Evolutionary conservation across 2,797 vertebrate species (phyloP), one percentile per base, ranked within the genome.

Genomic region (Adrianichthys oophorus): DNA sequence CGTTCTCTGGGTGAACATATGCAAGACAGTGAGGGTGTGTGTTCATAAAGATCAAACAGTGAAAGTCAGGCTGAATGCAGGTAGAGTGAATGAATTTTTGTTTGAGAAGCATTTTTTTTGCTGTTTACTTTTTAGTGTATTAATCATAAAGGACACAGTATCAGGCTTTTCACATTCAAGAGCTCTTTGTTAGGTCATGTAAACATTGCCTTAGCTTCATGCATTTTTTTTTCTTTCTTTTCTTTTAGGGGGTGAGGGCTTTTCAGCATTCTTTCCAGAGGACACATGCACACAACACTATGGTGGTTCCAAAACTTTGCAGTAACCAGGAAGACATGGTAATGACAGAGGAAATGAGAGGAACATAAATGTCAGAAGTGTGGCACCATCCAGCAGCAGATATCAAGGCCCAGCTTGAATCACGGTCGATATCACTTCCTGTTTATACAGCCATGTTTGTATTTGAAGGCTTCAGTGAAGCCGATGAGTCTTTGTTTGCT

Each of bases 41-140:
- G 45, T 71, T 65, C 50, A 53, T 46, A 26, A 23, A 65, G 43
- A 70, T 58, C 44, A 72, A 70, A 74, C 44, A 71, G n/a, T 24
- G 37, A 45, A 50, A 52, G 32, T 54, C 48, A n/a, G 44, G 43
- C 7, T 15, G 6, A 51, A 16, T 18, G 60, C 72, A 78, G 79
- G 78, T 74, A 67, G 42, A 66, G 75, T 68, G 60, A 82, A 82
- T 64, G 59, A 46, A 57, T 72, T 68, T 78, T 59, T 76, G 64
- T 82, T 85, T 76, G 70, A 76, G 70, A 64, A 70, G 72, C 68
- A 65, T 45, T 74, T 83, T 82, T 76, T 48, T 54, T 40, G 54
- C 55, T 87, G 83, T 91, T 91, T 90, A 82, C 78, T 82, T 85
- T 89, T 71, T 50, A 72, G 61, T 41, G 52, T 78, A 90, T 91